Base-by-base conservation (phyloP, 23 tunicate species). In the Styela clava region DNA sequence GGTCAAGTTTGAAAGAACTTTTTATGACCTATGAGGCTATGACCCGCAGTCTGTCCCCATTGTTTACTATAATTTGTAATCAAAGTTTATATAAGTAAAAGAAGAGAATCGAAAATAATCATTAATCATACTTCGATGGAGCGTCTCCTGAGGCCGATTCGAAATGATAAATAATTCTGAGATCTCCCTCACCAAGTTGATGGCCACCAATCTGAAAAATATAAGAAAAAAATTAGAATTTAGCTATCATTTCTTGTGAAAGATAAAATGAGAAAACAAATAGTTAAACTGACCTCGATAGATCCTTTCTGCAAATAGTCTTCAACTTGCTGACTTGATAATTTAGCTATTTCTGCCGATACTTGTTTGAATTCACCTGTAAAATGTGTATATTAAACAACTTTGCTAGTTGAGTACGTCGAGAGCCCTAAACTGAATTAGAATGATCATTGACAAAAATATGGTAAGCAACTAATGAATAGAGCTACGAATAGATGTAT, bases 341-440 rank as follows among this genome's bases (percentile, higher is more conserved):
- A 74, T 35, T 63, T 30, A 67, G 78, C 72, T 79, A 96, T 91
- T 9, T 64, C 94, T 9, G 97, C 87, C 16, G 83, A 72, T 76
- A 96, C 89, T 52, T 74, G 52, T 72, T 91, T 91, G 85, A 92
- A 92, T 35, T 84, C 97, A 44, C 92, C 97, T 91, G 34, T 12
- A 44, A 44, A 44, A 12, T n/a, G n/a, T n/a, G n/a, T n/a, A n/a
- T n/a, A n/a, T n/a, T n/a, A n/a, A n/a, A n/a, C n/a, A n/a, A n/a
- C n/a, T n/a, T n/a, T n/a, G n/a, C n/a, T n/a, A n/a, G n/a, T n/a
- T n/a, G n/a, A n/a, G n/a, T n/a, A n/a, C n/a, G n/a, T n/a, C n/a
- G n/a, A n/a, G n/a, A n/a, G n/a, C n/a, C n/a, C n/a, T n/a, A n/a
- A n/a, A n/a, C n/a, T n/a, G n/a, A n/a, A n/a, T n/a, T n/a, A n/a